These are phyloP conservation scores for Matsumurasca onukii DNA, from an alignment of 1,140 invertebrate species.

Conservation along the genomic window DNA sequence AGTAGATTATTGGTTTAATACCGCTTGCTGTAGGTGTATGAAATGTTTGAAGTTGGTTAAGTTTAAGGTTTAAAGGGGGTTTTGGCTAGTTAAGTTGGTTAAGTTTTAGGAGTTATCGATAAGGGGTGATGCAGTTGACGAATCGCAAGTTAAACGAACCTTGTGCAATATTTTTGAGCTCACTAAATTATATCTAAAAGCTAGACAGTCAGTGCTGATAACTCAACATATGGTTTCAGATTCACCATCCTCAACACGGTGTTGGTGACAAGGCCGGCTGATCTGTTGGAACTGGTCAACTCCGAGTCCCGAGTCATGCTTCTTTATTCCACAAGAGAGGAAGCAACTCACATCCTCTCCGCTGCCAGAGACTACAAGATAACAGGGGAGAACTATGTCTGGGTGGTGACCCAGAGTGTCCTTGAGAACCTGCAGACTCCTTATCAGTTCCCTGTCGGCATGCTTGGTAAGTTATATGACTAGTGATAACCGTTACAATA, in stretches of 20 bases:
- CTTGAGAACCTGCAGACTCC: conserved; percentile 77
- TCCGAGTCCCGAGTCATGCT: conserved; percentile 93
- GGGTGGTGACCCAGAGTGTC: conserved; percentile 95
- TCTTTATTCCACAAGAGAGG: conserved; percentile 85
- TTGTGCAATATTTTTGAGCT: too few species aligned
- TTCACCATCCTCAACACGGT: conserved; percentile 84
- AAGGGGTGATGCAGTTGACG: too few species aligned
- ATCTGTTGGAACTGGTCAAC: conserved; percentile 76
- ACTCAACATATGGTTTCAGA: conserved; percentile 38
- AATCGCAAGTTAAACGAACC: too few species aligned
- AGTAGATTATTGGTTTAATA: too few species aligned
- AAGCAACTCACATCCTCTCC: conserved; percentile 81
- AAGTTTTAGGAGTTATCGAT: too few species aligned
- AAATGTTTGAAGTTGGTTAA: too few species aligned
- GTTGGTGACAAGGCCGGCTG: conserved; percentile 67
- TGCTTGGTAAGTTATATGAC: conserved; percentile 74
- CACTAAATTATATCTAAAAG: too few species aligned
- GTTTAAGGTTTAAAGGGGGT: too few species aligned
- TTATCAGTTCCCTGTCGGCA: conserved; percentile 82
- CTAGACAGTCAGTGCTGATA: too few species aligned
- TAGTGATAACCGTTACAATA: background rate
- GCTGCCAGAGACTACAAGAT: conserved; percentile 80
- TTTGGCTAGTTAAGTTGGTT: too few species aligned
- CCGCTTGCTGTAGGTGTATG: too few species aligned
- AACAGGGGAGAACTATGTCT: conserved; percentile 93